These are phyloP conservation scores for Ophion ventricosus DNA, from an alignment of 2,888 invertebrate species.

Conservation along the genomic window DNA sequence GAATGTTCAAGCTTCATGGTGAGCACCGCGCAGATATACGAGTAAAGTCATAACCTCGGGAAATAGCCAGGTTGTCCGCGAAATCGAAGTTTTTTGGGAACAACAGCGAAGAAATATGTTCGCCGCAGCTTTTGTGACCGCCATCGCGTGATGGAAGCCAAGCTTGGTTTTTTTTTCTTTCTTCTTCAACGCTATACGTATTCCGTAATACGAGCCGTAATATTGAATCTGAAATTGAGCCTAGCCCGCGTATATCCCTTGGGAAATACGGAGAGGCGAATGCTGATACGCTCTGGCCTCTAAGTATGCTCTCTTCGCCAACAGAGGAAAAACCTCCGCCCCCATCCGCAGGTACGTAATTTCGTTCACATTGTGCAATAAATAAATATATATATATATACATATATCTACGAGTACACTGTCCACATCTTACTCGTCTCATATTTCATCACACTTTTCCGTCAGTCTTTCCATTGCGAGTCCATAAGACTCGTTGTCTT, in stretches of 20 bases:
- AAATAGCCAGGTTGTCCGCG: slow-evolving; percentile 48
- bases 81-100: slow-evolving; percentile 48
- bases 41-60: slow-evolving; percentile 57
- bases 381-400: slow-evolving; percentile 40
- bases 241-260: slow-evolving; percentile 63
- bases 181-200: slow-evolving; percentile 14
- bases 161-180: slow-evolving; percentile 40
- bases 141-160: slow-evolving; percentile 58
- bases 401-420: slow-evolving; percentile 36
- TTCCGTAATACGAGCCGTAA: slow-evolving; percentile 68
- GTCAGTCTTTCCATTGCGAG: slow-evolving; percentile 13
- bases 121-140: slow-evolving; percentile 41
- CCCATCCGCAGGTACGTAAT: slow-evolving; percentile 53
- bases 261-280: slow-evolving; percentile 75
- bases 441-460: slow-evolving; percentile 44
- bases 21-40: slow-evolving; percentile 14
- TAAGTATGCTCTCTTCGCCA: slow-evolving; percentile 23
- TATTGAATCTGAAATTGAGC: slow-evolving; percentile 73
- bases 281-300: slow-evolving; percentile 59
- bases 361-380: slow-evolving; percentile 50
- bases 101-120: slow-evolving; percentile 42
- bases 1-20: slow-evolving; percentile 12
- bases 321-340: slow-evolving; percentile 43
- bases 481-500: slow-evolving; percentile 39
- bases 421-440: slow-evolving; percentile 35